Evolutionary conservation across 2,113 vertebrate species (phyloP), one percentile per base, ranked within the genome.

Genomic region (Carettochelys insculpta): DNA sequence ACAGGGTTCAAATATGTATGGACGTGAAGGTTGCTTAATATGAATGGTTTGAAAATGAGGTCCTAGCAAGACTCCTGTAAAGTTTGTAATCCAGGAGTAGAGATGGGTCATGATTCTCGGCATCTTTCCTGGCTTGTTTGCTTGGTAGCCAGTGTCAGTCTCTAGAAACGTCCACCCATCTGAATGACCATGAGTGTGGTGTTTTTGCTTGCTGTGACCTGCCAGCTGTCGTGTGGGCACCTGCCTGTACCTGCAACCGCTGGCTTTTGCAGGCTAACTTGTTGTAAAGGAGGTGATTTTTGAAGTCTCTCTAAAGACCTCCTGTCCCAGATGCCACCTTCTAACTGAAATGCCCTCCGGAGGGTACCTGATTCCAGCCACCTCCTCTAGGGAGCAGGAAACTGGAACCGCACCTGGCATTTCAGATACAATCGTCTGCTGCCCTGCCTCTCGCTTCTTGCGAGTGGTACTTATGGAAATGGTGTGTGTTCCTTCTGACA

Each of bases 221-320:
- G 13, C 24, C 24, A 3, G 0, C 1, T 38, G 48, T 73, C 50
- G 76, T 9, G 2, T 19, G 3, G 6, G 0, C 0, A 0, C 48
- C 25, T 41, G 22, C 1, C 27, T 1, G 0, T 29, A 45, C 9
- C 5, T 5, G 2, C 13, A 22, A 14, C 58, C 58, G 19, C 16
- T 38, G 12, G 61, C 61, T n/a, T 34, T 53, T 58, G 19, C 2
- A 1, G n/a, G 25, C 16, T 14, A 0, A 4, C 16, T 65, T 65
- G 9, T 47, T 29, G 0, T 0, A 43, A 47, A 25, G 0, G 0
- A 1, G 38, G 27, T 20, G 53, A 31, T 14, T 76, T n/a, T 29
- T 0, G 0, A 25, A 52, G 41, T 78, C 86, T 27, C 53, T n/a
- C 20, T 8, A 45, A 48, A 76, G 8, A 17, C n/a, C 2, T 0